Conservation (phyloP, 2,888 invertebrate species). For the Agelastica alni region DNA sequence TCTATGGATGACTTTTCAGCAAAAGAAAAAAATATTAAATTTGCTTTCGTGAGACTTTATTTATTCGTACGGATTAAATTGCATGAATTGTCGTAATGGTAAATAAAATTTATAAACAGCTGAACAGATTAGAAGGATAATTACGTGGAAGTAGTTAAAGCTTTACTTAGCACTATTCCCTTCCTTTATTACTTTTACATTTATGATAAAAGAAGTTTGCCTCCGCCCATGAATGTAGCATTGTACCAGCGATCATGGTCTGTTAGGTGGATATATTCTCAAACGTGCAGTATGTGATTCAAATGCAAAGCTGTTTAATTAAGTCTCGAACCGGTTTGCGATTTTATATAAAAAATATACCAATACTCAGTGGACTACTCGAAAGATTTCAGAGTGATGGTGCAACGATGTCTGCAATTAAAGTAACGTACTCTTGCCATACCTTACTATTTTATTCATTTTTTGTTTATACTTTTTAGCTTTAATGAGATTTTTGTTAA, state of each 20-base stretch:
- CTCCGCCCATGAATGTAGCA: slow-evolving; percentile 6
- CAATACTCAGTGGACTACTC: neutral
- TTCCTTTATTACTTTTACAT: no score
- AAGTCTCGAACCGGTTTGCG: slow-evolving; percentile 17
- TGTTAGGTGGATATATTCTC: slow-evolving; percentile 23
- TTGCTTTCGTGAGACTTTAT: no score
- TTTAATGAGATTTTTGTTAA: slow-evolving; percentile 1
- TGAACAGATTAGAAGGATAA: no score
- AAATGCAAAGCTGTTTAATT: slow-evolving; percentile 28
- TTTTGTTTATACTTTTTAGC: neutral
- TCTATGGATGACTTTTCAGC: no score
- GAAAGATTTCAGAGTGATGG: slow-evolving; percentile 11
- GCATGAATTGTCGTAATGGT: no score
- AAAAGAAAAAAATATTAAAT: no score
- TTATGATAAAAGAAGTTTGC: no score
- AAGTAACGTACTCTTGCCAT: neutral
- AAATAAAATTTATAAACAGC: no score
- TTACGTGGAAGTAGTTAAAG: no score
- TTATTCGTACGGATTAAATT: no score
- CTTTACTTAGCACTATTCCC: no score
- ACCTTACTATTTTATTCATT: no score
- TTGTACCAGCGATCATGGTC: slow-evolving; percentile 15
- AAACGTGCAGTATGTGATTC: slow-evolving; percentile 32
- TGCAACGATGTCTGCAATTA: slow-evolving; percentile 10
- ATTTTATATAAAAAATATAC: slow-evolving; percentile 13